Evolutionary conservation across 2,113 vertebrate species (phyloP), one percentile per base, ranked within the genome.

Genomic region (Neodontobutis hainanensis): DNA sequence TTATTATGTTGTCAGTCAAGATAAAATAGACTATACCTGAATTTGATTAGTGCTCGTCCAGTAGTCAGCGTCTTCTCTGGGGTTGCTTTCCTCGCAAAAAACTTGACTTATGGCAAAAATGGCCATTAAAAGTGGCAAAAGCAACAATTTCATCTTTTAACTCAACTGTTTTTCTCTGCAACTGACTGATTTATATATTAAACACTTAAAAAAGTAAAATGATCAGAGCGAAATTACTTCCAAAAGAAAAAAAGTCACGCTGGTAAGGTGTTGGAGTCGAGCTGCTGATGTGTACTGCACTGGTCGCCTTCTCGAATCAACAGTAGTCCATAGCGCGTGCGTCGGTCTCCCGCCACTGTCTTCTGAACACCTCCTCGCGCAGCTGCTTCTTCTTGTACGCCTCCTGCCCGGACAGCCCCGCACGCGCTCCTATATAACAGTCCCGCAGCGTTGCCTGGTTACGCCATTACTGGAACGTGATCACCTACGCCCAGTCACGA

Each of bases 21-120:
- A 9, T 11, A 8, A 53, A 38, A 27, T 11, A 6, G 5, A 6
- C 0, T 46, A 3, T 89, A 97, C 97, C 94, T 95, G 95, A 27
- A 83, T 87, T 53, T 88, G 92, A 34, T 94, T 92, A 5, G 78
- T 81, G 73, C 91, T 93, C 0, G 93, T 91, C 96, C 95, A 98
- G 80, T 95, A 94, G 84, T 91, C 94, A 5, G 92, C 83, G 46
- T 94, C 95, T 73, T 96, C 94, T 47, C 81, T 86, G 34, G 91
- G 77, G 12, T 90, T 92, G 42, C 91, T 85, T 53, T 97, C 95
- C 55, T 94, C 90, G 3, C 94, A 91, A 50, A 93, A 85, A 56
- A 94, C 91, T 78, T 92, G 93, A 3, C 90, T 87, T 35, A 92
- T 90, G 82, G 92, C 78, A 66, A 96, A 77, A 58, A 96, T 87